A percentile compares a stretch with the other conserved stretches of the same genome.
These are phyloP conservation scores for Ctenosaura bakeri DNA, from an alignment of 2,797 vertebrate genomes.

Conservation along the genomic window DNA sequence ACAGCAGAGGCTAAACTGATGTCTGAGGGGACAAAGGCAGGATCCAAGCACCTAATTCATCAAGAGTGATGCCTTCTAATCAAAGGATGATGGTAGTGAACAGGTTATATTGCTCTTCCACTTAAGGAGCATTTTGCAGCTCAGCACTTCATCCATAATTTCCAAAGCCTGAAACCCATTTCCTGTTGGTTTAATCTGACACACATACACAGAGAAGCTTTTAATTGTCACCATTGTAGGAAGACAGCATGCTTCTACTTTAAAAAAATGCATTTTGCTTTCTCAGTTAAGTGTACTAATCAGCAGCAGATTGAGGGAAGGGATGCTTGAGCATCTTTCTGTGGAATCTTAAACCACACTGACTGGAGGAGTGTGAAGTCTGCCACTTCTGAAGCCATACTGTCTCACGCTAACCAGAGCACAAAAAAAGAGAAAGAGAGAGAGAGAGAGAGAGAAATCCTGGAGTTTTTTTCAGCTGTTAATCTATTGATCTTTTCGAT, in stretches of 20 bases:
- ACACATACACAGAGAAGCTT: conserved; percentile 19
- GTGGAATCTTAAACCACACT: not conserved
- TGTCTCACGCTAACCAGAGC: not conserved
- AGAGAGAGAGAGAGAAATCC: not conserved
- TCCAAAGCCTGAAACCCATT: conserved; percentile 2
- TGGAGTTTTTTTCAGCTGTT: no score
- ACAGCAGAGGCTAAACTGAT: conserved; percentile 26
- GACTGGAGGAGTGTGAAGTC: not conserved
- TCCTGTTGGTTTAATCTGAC: not conserved
- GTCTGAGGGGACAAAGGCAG: not conserved
- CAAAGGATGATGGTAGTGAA: conserved; percentile 4
- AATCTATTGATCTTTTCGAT: no score
- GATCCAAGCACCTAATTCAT: conserved; percentile 29
- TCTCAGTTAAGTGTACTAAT: not conserved
- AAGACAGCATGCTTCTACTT: not conserved
- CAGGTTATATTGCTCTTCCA: conserved; percentile 26
- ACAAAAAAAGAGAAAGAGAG: not conserved
- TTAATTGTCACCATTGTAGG: not conserved
- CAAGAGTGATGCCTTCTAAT: conserved; percentile 36
- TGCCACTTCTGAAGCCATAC: not conserved
- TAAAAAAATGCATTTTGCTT: conserved; percentile 43
- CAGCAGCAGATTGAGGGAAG: not conserved
- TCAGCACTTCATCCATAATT: conserved; percentile 16
- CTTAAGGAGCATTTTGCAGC: conserved; percentile 41
- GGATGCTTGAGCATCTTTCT: not conserved